Conservation (phyloP, 2,113 vertebrate species). For the Anoura caudifer region DNA sequence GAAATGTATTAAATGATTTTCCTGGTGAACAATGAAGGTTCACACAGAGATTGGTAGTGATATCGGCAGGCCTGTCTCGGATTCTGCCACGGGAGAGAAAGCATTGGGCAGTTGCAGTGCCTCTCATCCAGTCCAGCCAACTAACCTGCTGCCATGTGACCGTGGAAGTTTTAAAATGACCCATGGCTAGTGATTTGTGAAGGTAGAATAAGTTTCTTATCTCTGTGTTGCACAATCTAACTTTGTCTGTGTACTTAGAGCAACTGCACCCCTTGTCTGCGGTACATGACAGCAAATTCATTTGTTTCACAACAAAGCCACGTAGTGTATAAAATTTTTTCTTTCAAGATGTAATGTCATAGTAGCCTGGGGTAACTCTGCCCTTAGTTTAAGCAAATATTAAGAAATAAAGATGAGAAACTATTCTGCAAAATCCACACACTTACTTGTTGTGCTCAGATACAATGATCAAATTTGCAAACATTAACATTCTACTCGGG, state of each 20-base stretch:
- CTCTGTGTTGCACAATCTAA: neutral
- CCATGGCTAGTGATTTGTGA: neutral
- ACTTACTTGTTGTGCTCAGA: neutral
- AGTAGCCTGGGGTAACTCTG: neutral
- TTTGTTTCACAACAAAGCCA: neutral
- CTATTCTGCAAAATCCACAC: neutral
- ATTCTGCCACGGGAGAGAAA: neutral
- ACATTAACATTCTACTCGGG: neutral
- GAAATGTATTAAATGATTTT: neutral
- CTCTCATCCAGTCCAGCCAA: neutral
- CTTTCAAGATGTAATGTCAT: neutral
- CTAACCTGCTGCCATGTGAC: neutral
- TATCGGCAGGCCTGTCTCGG: neutral
- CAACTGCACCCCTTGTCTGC: neutral
- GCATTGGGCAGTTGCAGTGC: accelerated
- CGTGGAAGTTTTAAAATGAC: neutral
- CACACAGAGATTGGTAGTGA: neutral
- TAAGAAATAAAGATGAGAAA: neutral
- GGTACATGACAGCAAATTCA: neutral
- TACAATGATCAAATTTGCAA: neutral
- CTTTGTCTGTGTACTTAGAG: neutral
- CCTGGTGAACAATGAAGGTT: neutral
- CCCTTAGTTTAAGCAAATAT: neutral
- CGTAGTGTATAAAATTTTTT: neutral
- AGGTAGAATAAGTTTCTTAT: neutral